Evolutionary conservation across 1,140 invertebrate genomes (phyloP).

Genomic region (Orius insidiosus): DNA sequence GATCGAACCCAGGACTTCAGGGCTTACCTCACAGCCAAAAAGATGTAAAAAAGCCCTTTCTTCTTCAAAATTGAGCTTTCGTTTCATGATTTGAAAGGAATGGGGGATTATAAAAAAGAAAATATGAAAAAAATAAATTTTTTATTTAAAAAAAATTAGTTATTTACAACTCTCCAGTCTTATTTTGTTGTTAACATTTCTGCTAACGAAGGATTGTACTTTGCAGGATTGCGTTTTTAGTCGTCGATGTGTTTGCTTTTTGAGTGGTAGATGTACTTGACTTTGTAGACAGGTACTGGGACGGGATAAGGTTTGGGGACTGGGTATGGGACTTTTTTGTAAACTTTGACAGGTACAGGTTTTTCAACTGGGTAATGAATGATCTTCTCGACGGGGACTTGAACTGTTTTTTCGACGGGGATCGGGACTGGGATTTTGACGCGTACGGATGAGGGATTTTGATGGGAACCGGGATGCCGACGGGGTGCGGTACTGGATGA

Average conservation of each 20-base stretch:
- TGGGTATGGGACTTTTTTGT: slow-evolving; percentile 6
- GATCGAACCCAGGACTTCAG: no score
- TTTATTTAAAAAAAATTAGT: background rate
- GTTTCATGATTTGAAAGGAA: no score
- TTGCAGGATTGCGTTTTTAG: no score
- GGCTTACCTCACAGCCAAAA: no score
- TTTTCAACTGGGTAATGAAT: slow-evolving; percentile 8
- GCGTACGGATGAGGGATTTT: slow-evolving; percentile 8
- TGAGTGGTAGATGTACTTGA: slow-evolving; percentile 9
- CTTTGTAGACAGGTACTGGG: slow-evolving; percentile 7
- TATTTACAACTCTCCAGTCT: background rate
- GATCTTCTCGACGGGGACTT: slow-evolving; percentile 5
- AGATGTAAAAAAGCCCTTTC: no score
- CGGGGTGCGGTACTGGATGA: slow-evolving; percentile 6
- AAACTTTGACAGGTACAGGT: slow-evolving; percentile 7
- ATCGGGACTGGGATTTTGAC: slow-evolving; percentile 4
- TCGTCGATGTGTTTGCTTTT: slow-evolving; percentile 2
- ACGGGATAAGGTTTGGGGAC: slow-evolving; percentile 7
- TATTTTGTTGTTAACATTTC: no score
- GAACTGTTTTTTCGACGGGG: slow-evolving; percentile 4
- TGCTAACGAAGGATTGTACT: no score
- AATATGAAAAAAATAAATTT: background rate
- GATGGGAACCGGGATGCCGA: slow-evolving; percentile 2
- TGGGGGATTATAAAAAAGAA: no score
- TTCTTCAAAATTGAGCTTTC: no score